Evolutionary conservation across 2,113 vertebrate species (phyloP).

Genomic region (Oncorhynchus masou): DNA sequence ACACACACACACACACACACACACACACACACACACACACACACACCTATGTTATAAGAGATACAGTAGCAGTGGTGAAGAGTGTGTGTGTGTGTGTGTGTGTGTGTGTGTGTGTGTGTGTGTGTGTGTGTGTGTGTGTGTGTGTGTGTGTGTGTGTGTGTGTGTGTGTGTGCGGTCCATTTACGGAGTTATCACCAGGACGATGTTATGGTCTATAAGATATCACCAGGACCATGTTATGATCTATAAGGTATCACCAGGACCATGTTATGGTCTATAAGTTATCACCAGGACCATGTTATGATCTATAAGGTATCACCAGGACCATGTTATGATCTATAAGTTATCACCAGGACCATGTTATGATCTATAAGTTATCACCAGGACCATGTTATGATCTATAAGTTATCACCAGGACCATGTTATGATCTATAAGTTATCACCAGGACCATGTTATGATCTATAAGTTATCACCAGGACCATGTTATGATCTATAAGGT

Average conservation of each 20-base stretch:
- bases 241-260: conserved; percentile 42
- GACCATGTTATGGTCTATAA: conserved; percentile 58
- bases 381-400: conserved; percentile 61
- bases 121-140: no score
- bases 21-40: no score
- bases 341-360: conserved; percentile 33
- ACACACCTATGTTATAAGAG: no score
- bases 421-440: conserved; percentile 41
- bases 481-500: conserved; percentile 63
- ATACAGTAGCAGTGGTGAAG: no score
- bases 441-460: no score
- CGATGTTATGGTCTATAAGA: conserved; percentile 40
- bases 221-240: not conserved
- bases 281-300: conserved; percentile 45
- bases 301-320: no score
- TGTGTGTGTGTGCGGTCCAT: no score
- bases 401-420: conserved; percentile 49
- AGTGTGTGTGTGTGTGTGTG: no score
- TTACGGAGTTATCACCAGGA: conserved; percentile 12
- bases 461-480: conserved; percentile 35
- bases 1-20: no score
- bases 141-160: no score
- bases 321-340: conserved; percentile 62
- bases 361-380: no score
- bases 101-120: no score